These are phyloP conservation scores for Elysia chlorotica DNA, from an alignment of 1,140 invertebrate species.

Conservation along the genomic window DNA sequence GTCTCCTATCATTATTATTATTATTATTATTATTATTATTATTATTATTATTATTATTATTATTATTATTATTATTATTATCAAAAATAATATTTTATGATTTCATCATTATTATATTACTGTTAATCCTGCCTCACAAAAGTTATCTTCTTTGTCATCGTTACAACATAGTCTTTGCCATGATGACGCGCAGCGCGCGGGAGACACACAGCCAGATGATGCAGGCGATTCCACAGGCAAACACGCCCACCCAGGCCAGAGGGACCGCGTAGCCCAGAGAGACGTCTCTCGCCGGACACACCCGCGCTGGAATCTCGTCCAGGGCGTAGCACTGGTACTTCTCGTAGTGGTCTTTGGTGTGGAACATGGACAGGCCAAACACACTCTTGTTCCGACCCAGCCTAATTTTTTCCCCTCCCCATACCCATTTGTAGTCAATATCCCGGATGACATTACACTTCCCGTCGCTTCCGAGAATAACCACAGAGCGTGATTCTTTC, in stretches of 20 bases:
- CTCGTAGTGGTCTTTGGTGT: slow-evolving; percentile 45
- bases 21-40: no score
- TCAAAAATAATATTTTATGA: no score
- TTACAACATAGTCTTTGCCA: slow-evolving; percentile 45
- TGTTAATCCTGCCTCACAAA: not conserved
- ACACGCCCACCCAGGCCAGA: slow-evolving; percentile 43
- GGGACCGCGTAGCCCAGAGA: slow-evolving; percentile 32
- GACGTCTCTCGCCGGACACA: slow-evolving; percentile 34
- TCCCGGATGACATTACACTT: no score
- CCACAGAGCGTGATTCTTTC: no score
- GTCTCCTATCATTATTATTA: no score
- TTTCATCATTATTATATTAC: no score
- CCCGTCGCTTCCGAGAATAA: no score
- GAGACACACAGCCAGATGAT: slow-evolving; percentile 41
- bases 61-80: no score
- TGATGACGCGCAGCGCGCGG: slow-evolving; percentile 39
- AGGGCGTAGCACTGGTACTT: slow-evolving; percentile 40
- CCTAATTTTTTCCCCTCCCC: no score
- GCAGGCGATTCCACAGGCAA: slow-evolving; percentile 34
- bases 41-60: no score
- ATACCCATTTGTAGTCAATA: no score
- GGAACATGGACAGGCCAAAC: slow-evolving; percentile 46
- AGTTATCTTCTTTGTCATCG: not conserved
- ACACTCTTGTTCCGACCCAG: no score
- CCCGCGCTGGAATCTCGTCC: slow-evolving; percentile 25